Base-by-base conservation (phyloP, 2,797 vertebrate species). In the Lophura swinhoii region DNA sequence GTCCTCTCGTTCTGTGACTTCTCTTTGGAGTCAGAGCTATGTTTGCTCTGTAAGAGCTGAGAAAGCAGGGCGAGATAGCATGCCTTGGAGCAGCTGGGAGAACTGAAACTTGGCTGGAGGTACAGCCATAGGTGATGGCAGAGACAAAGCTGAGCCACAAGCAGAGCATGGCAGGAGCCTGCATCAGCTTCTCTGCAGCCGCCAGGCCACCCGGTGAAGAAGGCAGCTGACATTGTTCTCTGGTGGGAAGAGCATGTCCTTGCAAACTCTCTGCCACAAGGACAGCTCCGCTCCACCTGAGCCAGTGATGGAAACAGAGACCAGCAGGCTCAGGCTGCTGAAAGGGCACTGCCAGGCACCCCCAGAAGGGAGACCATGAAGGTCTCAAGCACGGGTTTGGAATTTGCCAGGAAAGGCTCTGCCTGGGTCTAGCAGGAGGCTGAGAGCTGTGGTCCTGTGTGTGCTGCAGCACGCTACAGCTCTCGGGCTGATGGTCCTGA, bases 181-280 rank as follows among this genome's bases (percentile, higher is more conserved):
- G 76, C 84, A 56, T 66, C 1, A 1, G 5, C 51, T 72, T 23
- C 31, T 46, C 84, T 23, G n/a, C 88, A 83, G 59, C 58, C 74
- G 41, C 70, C 73, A 55, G 49, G 89, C 49, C 81, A 62, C 58
- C 69, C 39, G 31, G 87, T 63, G 9, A 58, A 62, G 83, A 67
- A 69, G 73, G 37, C 11, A 31, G 88, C 92, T 70, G 90, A 74
- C 72, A 60, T 9, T 1, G n/a, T 39, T 63, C 62, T 74, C 80
- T 48, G 70, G 15, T 84, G 91, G 88, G 86, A 90, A 84, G n/a
- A 84, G 77, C 77, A 90, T 11, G 0, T 91, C 83, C 86, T 88
- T 37, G 68, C 71, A 79, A 68, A 28, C 87, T 69, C 79, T 68
- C 71, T 67, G 64, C 53, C 13, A 73, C 73, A 70, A 78, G 67